Evolutionary conservation across 1,140 invertebrate genomes (phyloP), one percentile per base, ranked within the genome.

Genomic region (Hormaphis cornu): DNA sequence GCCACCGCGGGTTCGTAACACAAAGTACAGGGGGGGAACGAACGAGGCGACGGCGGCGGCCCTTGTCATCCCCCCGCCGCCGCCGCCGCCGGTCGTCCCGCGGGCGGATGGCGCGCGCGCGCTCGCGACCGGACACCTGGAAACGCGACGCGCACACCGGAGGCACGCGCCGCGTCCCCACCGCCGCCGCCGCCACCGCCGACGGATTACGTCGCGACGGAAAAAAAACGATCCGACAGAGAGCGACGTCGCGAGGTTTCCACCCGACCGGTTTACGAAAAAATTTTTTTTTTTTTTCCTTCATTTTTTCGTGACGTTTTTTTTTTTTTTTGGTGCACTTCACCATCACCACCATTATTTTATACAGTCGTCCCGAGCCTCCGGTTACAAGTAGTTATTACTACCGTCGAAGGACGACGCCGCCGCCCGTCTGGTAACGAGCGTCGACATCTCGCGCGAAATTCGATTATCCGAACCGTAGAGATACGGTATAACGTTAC

Each of bases 161-260:
- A 66, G 61, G 61, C 61, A 66, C 61, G 61, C 44, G 61, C 61
- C 61, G n/a, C n/a, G 50, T 66, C 61, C 61, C 61, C 59, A 46
- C 44, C 61, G n/a, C 6, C 18, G 26, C 3, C n/a, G 24, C 20
- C 20, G 53, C 9, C 30, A 33, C 53, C 18, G n/a, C 0, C 50
- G 18, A 14, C 33, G 18, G 30, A 6, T 4, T 9, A 6, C 30
- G 30, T 33, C n/a, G 30, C 53, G 53, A 6, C 53, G 18, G 30
- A 22, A 18, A 56, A 37, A 56, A 20, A 56, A 24, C 24, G 14
- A 18, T 33, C 35, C 18, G 8, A 2, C n/a, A 24, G 20, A 46
- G 18, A 33, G 8, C n/a, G 28, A 52, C n/a, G 3, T 3, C 46
- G 20, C 8, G 20, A n/a, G n/a, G n/a, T n/a, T n/a, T n/a, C n/a